These are phyloP conservation scores for Platycheirus albimanus DNA, from an alignment of 2,888 invertebrate species.

Conservation along the genomic window DNA sequence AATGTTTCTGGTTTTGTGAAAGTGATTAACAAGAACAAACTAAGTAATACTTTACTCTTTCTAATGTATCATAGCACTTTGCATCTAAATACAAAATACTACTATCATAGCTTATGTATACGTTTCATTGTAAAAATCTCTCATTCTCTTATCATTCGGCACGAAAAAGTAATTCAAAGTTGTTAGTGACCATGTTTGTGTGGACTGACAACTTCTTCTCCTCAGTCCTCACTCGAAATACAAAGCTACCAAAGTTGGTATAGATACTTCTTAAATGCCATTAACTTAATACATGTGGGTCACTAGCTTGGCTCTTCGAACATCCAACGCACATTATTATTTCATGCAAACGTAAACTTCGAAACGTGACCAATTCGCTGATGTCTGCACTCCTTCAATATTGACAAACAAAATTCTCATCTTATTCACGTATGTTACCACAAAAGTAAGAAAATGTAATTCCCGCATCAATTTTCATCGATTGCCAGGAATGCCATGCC, in stretches of 20 bases:
- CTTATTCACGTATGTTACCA: conserved; percentile 49
- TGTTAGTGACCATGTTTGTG: too few species aligned
- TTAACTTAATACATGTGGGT: conserved; percentile 68
- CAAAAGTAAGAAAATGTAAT: conserved; percentile 56
- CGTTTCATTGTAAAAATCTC: too few species aligned
- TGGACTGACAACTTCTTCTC: conserved; percentile 3
- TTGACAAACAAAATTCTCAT: conserved; percentile 57
- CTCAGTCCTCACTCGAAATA: conserved; percentile 9
- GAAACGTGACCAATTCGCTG: conserved; percentile 71
- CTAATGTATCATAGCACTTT: too few species aligned
- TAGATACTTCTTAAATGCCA: conserved; percentile 64
- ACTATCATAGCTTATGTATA: too few species aligned
- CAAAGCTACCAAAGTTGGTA: conserved; percentile 40
- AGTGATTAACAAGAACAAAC: too few species aligned
- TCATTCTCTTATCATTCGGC: not conserved
- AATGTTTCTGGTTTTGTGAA: too few species aligned
- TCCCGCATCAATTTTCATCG: conserved; percentile 63
- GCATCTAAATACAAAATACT: too few species aligned
- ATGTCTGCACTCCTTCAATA: conserved; percentile 66
- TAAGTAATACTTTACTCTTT: too few species aligned
- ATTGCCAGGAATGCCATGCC: conserved; percentile 64
- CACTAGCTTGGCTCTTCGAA: conserved; percentile 48
- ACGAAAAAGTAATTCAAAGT: conserved; percentile 18
- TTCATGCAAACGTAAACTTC: conserved; percentile 62
- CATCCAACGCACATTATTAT: conserved; percentile 57